These are phyloP conservation scores for Bellardia pandia DNA, from an alignment of 2,888 invertebrate genomes.

Conservation along the genomic window DNA sequence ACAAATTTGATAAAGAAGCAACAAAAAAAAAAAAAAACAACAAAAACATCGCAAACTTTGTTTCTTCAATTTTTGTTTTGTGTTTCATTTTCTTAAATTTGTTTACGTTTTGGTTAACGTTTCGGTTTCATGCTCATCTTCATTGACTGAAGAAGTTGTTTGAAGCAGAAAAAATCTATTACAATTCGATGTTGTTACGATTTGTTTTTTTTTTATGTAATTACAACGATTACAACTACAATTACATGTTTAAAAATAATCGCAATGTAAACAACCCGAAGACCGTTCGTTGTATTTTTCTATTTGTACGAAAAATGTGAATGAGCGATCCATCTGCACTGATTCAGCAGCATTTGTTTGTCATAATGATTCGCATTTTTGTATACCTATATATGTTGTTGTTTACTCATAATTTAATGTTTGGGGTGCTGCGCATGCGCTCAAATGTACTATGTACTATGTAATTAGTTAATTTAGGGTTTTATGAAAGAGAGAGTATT, in stretches of 20 bases:
- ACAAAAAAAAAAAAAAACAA: conserved; percentile 2
- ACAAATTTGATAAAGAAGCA: conserved; percentile 48
- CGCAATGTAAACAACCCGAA: not conserved
- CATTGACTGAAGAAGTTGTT: conserved; percentile 16
- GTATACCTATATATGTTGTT: not conserved
- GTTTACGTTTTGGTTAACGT: conserved; percentile 38
- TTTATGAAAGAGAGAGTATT: too few relatives aligned
- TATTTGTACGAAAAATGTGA: not conserved
- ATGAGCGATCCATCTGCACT: not conserved
- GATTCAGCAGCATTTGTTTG: not conserved
- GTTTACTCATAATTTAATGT: not conserved
- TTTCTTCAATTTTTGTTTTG: conserved; percentile 45
- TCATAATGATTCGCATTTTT: not conserved
- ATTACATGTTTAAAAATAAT: not conserved
- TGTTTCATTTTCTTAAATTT: conserved; percentile 34
- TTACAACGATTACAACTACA: not conserved
- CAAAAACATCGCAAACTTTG: conserved; percentile 62
- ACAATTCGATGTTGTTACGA: conserved; percentile 35
- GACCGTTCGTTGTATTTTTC: not conserved
- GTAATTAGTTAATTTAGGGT: not conserved
- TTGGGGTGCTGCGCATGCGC: not conserved
- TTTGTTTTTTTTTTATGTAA: conserved; percentile 3
- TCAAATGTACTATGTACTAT: not conserved
- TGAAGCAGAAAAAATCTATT: conserved; percentile 61
- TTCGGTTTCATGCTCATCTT: conserved; percentile 64